phyloP scores from a whole-genome alignment of 2,797 vertebrate genomes.

The Syngnathus acus region DNA sequence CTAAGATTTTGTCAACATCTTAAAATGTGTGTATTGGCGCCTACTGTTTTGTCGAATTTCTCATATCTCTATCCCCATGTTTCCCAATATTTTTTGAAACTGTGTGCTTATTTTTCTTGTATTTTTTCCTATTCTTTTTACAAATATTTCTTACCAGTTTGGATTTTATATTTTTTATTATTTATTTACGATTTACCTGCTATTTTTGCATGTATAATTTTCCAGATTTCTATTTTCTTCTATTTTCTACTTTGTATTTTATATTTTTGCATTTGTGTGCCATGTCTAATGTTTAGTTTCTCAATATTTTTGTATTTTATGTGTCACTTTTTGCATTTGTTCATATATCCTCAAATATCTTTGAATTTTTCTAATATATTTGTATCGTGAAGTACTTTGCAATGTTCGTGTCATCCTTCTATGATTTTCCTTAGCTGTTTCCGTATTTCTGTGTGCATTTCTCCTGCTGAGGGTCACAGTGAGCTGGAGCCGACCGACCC shows the following conservation, averaged over 20 bases:
- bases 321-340: background rate
- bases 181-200: no score
- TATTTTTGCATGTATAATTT: no score
- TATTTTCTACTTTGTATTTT: background rate
- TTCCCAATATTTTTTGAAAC: background rate
- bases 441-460: background rate
- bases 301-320: no score
- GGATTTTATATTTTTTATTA: background rate
- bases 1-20: background rate
- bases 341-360: no score
- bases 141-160: background rate
- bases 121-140: background rate
- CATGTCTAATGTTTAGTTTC: no score
- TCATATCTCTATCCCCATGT: background rate
- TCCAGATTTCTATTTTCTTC: no score
- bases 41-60: background rate
- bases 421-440: background rate
- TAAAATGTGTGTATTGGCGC: no score
- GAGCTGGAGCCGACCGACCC: background rate
- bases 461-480: no score
- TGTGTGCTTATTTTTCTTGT: background rate
- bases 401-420: no score
- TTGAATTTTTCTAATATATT: no score
- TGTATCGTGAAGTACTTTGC: no score
- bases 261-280: no score